Conservation (phyloP, 2,797 vertebrate species). For the Mormyrus proboscirostris region DNA sequence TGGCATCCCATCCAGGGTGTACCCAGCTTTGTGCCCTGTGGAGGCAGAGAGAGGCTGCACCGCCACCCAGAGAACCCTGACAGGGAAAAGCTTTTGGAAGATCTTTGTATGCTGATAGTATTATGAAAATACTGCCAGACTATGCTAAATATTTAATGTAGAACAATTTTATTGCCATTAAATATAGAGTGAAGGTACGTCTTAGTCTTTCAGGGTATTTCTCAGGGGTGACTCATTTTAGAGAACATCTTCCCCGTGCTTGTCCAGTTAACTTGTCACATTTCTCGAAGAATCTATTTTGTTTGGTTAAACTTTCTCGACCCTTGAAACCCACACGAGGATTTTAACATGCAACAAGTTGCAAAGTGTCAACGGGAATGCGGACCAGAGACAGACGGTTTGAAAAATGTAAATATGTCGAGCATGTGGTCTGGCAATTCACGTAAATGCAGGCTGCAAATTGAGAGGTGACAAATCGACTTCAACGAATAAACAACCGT, state of each 20-base stretch:
- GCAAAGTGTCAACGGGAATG: conserved; percentile 4
- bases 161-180: background rate
- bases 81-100: background rate
- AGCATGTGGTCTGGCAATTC: conserved; percentile 15
- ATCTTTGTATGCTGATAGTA: background rate
- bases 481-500: background rate
- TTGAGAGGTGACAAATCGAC: conserved; percentile 29
- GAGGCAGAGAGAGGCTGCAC: background rate
- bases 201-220: background rate
- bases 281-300: background rate
- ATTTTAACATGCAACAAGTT: conserved; percentile 11
- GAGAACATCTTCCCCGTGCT: background rate
- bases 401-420: conserved; percentile 17
- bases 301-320: conserved; percentile 11
- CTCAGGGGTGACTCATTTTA: background rate
- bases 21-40: background rate
- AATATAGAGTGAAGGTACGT: background rate
- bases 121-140: background rate
- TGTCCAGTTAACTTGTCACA: background rate
- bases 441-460: conserved; percentile 17
- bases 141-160: background rate
- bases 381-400: background rate
- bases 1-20: background rate
- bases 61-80: background rate
- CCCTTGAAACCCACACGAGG: background rate